phyloP scores from a whole-genome alignment of 2,113 vertebrate species.

The Tringa solitaria region DNA sequence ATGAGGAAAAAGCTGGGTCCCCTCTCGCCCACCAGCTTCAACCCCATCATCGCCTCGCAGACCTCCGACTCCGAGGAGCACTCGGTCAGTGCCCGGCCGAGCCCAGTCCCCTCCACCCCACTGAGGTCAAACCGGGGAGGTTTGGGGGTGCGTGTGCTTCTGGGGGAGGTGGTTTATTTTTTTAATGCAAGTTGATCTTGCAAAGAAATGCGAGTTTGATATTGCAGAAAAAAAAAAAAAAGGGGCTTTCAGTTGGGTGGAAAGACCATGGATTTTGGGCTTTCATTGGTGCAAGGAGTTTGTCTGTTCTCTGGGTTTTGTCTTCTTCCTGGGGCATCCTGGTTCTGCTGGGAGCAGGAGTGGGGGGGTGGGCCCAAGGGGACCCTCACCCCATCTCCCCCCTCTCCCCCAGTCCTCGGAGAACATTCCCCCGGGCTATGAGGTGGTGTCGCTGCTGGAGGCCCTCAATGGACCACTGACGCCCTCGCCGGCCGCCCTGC shows the following conservation, averaged over 20 bases:
- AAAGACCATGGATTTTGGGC: neutral
- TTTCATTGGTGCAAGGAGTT: neutral
- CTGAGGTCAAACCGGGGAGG: neutral
- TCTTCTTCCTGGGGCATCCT: neutral
- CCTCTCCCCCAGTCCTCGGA: conserved; percentile 83
- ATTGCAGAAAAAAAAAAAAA: too few species aligned
- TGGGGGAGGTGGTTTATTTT: neutral
- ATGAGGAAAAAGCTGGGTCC: conserved; percentile 96
- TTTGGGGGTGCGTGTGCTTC: neutral
- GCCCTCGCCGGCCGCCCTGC: conserved; percentile 79
- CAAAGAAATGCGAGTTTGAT: neutral
- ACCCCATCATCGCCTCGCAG: conserved; percentile 93
- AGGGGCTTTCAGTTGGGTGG: neutral
- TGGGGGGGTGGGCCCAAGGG: fast-evolving
- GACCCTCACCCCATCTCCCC: neutral
- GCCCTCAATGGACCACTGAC: conserved; percentile 92
- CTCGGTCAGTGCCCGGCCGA: conserved; percentile 76
- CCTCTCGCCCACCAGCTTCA: conserved; percentile 86
- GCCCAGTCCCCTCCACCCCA: neutral
- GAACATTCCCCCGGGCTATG: conserved; percentile 92
- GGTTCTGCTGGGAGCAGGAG: neutral
- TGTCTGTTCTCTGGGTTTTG: neutral
- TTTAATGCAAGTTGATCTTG: neutral
- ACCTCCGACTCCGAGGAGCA: conserved; percentile 94
- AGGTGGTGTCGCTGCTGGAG: conserved; percentile 94